These are phyloP conservation scores for Oopsacas minuta DNA, from an alignment of 37 sponge, comb jelly and placozoan genomes.

Conservation along the genomic window DNA sequence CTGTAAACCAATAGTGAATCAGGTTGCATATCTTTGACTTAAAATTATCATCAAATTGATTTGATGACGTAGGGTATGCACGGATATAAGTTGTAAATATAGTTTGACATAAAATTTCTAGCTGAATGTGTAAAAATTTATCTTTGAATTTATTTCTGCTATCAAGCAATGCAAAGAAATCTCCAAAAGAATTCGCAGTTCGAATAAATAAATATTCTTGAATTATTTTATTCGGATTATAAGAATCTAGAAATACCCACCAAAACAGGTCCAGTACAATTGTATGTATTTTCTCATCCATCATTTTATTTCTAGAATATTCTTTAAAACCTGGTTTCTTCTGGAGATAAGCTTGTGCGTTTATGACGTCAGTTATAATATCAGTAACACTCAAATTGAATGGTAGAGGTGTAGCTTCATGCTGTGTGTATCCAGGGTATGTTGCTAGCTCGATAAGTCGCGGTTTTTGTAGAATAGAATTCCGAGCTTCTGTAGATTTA, in stretches of 20 bases:
- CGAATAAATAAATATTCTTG: conserved; percentile 50
- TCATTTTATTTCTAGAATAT: conserved; percentile 19
- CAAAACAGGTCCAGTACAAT: conserved; percentile 22
- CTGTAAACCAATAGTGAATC: conserved; percentile 47
- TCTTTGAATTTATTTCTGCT: conserved; percentile 22
- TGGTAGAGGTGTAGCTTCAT: conserved; percentile 59
- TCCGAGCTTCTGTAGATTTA: neutral
- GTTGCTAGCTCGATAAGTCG: conserved; percentile 40
- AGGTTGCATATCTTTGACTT: conserved; percentile 40
- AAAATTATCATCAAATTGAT: conserved; percentile 65
- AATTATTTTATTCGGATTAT: conserved; percentile 25
- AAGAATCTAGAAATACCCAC: conserved; percentile 31
- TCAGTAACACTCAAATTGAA: conserved; percentile 29
- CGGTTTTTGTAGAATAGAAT: neutral
- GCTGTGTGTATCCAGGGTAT: conserved; percentile 49
- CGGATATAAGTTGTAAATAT: conserved; percentile 53
- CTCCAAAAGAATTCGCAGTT: conserved; percentile 47
- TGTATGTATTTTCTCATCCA: conserved; percentile 8
- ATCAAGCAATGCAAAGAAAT: conserved; percentile 5
- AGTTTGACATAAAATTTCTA: conserved; percentile 54
- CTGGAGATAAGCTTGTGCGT: conserved; percentile 42
- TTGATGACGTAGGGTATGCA: conserved; percentile 72
- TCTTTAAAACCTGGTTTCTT: conserved; percentile 31
- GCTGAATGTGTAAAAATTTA: conserved; percentile 36
- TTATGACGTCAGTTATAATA: conserved; percentile 38